Percentiles rank a stretch among this genome's conserved stretches.
Conservation (phyloP, 2,113 vertebrate genomes). For the Mus musculus region DNA sequence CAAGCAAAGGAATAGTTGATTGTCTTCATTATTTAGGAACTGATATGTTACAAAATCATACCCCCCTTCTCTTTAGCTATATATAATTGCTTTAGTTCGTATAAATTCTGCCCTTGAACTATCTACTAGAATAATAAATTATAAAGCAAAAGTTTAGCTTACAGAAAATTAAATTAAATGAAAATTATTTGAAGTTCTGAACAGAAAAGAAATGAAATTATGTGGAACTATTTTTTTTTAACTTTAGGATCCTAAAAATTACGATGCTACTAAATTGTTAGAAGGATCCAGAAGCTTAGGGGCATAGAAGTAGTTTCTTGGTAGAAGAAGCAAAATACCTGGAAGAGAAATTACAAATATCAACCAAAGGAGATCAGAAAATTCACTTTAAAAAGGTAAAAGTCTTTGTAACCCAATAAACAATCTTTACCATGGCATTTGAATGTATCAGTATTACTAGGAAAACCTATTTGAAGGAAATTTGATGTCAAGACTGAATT, state of each 20-base stretch:
- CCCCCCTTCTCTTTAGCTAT: background rate
- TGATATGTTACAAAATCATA: background rate
- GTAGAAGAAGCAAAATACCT: background rate
- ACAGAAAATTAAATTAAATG: constrained; percentile 1
- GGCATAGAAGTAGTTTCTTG: background rate
- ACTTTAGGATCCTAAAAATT: background rate
- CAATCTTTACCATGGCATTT: background rate
- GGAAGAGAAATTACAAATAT: background rate
- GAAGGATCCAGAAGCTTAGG: background rate
- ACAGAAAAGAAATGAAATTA: background rate
- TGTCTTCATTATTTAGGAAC: constrained; percentile 34
- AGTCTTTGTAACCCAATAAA: background rate
- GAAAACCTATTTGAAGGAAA: constrained; percentile 4
- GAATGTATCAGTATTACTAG: background rate
- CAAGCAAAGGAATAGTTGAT: background rate
- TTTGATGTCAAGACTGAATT: background rate
- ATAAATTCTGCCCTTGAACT: background rate
- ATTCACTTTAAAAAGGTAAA: background rate
- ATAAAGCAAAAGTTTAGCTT: background rate
- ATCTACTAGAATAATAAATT: background rate
- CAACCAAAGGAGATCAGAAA: background rate
- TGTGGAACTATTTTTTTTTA: background rate
- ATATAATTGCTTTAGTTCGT: constrained; percentile 54
- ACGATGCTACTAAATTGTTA: background rate
- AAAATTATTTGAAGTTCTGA: constrained; percentile 23